These are phyloP conservation scores for Aythya fuligula DNA, from an alignment of 2,797 vertebrate genomes.

Conservation along the genomic window DNA sequence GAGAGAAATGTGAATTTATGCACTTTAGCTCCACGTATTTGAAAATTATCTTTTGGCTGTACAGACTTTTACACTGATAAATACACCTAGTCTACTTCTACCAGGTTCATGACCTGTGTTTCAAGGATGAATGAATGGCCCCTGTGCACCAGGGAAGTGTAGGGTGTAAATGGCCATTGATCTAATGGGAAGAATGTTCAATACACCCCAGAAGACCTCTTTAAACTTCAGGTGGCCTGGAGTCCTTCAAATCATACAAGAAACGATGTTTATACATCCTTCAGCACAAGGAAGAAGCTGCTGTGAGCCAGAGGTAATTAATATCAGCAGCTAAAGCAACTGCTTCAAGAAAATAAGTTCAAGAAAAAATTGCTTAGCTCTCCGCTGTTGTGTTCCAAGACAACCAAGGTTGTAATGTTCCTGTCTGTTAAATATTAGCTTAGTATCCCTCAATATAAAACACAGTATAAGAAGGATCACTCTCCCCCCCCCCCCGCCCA, in stretches of 20 bases:
- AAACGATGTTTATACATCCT: neutral
- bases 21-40: neutral
- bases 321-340: neutral
- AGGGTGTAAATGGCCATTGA: neutral
- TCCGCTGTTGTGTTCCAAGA: neutral
- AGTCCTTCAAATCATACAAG: neutral
- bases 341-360: neutral
- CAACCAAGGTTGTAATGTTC: neutral
- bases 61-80: neutral
- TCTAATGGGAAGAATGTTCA: neutral
- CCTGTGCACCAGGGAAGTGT: neutral
- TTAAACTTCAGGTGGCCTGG: neutral
- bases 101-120: neutral
- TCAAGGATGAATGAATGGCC: neutral
- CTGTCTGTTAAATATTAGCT: neutral
- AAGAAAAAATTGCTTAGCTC: neutral
- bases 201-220: neutral
- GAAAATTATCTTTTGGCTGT: neutral
- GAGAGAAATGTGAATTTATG: neutral
- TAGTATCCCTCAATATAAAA: neutral
- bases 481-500: neutral
- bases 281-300: neutral
- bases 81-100: neutral
- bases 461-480: neutral
- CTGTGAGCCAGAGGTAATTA: conserved; percentile 5